Conservation (phyloP, 2,888 invertebrate species). For the Coelinius sp. region DNA sequence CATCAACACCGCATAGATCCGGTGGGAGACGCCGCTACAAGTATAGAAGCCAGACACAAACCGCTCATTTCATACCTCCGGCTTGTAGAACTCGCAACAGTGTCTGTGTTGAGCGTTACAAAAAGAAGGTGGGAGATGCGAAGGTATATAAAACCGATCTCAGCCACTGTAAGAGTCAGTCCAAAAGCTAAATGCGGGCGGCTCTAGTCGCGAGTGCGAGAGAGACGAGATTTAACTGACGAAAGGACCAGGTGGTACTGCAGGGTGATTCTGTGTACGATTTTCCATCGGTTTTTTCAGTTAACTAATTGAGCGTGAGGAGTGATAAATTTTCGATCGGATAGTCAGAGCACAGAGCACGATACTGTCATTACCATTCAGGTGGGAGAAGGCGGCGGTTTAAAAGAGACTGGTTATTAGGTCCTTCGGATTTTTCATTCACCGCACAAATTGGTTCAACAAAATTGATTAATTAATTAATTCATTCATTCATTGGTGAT, state of each 20-base stretch:
- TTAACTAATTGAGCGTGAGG: neutral
- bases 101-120: constrained; percentile 14
- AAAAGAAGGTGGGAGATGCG: constrained; percentile 64
- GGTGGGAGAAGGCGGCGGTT: neutral
- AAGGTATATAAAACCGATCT: constrained; percentile 69
- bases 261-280: constrained; percentile 61
- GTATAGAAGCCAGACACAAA: neutral
- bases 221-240: constrained; percentile 63
- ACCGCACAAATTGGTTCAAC: neutral
- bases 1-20: constrained; percentile 1
- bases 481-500: neutral
- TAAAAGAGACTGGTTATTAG: neutral
- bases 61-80: neutral
- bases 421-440: constrained; percentile 30
- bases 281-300: constrained; percentile 41
- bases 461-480: neutral
- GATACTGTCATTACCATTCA: constrained; percentile 20
- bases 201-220: constrained; percentile 69
- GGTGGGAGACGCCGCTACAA: neutral
- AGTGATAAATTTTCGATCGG: constrained; percentile 35
- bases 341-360: constrained; percentile 61
- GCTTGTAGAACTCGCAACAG: neutral
- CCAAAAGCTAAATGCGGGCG: constrained; percentile 67
- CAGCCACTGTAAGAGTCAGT: constrained; percentile 62
- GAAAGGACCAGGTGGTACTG: constrained; percentile 51